Base-by-base conservation (phyloP, 2,888 invertebrate genomes). In the Caradrina kadenii region DNA sequence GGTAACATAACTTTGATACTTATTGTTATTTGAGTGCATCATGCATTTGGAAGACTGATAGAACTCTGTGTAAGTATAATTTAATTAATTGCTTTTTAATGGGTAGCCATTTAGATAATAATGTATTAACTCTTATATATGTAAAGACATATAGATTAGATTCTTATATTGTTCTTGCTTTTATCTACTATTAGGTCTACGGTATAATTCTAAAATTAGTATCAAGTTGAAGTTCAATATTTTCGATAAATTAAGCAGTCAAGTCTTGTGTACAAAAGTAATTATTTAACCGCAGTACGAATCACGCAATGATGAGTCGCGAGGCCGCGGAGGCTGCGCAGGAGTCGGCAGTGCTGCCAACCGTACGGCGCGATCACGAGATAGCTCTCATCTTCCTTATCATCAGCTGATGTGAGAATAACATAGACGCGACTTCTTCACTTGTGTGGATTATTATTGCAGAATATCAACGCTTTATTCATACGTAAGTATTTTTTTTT, bases 381-480 rank as follows among this genome's bases (percentile, higher is more conserved):
- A 94, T 94, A 90, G 82, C 87, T 88, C 91, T 89, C 93, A 90
- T 93, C 93, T 92, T 92, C 92, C 91, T 94, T 95, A 94, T 95
- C 93, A 93, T 93, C 94, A 93, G 94, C 93, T 94, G 94, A 93
- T 93, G 89, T 86, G 80, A 83, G 79, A 91, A 91, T 87, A 87
- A 84, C 83, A 81, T 71, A 83, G 79, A 73, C 89, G 88, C 88
- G 88, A 88, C 74, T 76, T 76, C 71, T 78, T 71, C 84, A 84
- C 81, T 88, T 81, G 77, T 76, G 84, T 84, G 77, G 81, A 82
- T 87, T 87, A 84, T 87, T 81, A 80, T 82, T 76, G 76, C 77
- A 79, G 81, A 78, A 81, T 73, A 74, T 65, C 73, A 67, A 80
- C 81, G 69, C 75, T 56, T 79, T 64, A 72, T 83, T 84, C 59